These are phyloP conservation scores for Autographa gamma DNA, from an alignment of 2,888 invertebrate species.

Conservation along the genomic window DNA sequence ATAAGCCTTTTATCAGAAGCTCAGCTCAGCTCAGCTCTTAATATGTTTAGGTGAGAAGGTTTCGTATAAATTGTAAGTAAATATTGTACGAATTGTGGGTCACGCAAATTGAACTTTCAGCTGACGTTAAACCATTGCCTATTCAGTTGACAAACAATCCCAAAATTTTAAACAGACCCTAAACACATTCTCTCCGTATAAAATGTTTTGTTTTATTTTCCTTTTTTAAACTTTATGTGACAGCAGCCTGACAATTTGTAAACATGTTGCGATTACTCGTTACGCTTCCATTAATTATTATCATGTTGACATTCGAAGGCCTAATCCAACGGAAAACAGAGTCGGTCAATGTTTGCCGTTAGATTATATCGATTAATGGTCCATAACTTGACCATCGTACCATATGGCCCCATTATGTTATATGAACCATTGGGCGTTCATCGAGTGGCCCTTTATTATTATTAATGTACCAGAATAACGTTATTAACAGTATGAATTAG, in stretches of 20 bases:
- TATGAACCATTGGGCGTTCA: slow-evolving; percentile 44
- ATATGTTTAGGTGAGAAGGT: neutral
- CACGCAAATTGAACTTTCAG: neutral
- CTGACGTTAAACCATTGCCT: neutral
- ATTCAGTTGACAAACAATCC: neutral
- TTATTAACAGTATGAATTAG: slow-evolving; percentile 27
- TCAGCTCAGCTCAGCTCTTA: too few species aligned
- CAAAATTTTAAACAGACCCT: neutral
- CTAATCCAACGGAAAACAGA: slow-evolving; percentile 15
- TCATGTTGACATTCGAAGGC: slow-evolving; percentile 20
- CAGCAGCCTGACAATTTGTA: neutral
- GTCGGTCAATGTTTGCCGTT: slow-evolving; percentile 48
- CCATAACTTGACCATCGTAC: slow-evolving; percentile 45
- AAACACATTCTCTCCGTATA: neutral
- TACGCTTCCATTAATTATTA: slow-evolving; percentile 35
- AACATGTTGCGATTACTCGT: slow-evolving; percentile 14
- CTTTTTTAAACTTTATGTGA: neutral
- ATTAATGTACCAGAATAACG: slow-evolving; percentile 24
- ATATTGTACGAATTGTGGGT: too few species aligned
- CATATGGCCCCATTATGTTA: slow-evolving; percentile 50
- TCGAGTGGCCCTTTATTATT: slow-evolving; percentile 43
- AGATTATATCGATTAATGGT: slow-evolving; percentile 42
- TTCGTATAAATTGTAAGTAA: too few species aligned
- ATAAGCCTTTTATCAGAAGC: too few species aligned
- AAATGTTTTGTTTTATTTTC: neutral